These are phyloP conservation scores for Tachuris rubrigastra DNA, from an alignment of 2,113 vertebrate species.

Conservation along the genomic window DNA sequence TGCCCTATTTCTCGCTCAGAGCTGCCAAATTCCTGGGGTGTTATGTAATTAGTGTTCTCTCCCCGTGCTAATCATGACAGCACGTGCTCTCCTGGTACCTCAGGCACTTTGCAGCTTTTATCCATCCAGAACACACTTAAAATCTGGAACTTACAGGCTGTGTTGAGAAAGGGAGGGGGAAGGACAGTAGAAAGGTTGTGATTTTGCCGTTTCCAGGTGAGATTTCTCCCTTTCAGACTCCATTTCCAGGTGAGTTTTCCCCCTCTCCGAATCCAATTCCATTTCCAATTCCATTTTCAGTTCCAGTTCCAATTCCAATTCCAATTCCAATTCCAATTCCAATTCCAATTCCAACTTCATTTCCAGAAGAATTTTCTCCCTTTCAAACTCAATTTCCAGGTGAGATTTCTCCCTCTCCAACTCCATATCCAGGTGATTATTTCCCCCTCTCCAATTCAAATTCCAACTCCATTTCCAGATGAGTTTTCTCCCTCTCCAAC, in stretches of 20 bases:
- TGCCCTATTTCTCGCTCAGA: not conserved
- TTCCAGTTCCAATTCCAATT: too few relatives aligned
- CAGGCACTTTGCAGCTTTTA: not conserved
- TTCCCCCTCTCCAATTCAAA: not conserved
- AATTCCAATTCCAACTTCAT: too few relatives aligned
- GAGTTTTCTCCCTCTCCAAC: not conserved
- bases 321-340: not conserved
- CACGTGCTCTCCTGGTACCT: slow-evolving; percentile 35
- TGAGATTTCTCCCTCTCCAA: not conserved
- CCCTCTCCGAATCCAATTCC: not conserved
- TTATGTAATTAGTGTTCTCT: slow-evolving; percentile 30
- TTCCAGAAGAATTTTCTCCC: not conserved
- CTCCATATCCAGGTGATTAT: not conserved
- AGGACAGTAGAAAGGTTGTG: not conserved
- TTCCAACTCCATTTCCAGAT: not conserved
- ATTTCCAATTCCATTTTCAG: not conserved
- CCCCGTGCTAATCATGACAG: slow-evolving; percentile 1
- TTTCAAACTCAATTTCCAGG: not conserved
- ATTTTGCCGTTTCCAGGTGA: not conserved
- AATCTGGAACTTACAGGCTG: not conserved
- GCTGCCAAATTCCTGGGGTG: slow-evolving; percentile 51
- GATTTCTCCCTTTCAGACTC: not conserved
- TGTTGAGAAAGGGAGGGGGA: not conserved
- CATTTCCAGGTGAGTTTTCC: not conserved
- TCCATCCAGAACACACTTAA: not conserved